Conservation (phyloP, 1,140 invertebrate genomes). For the Papilio polyxenes region DNA sequence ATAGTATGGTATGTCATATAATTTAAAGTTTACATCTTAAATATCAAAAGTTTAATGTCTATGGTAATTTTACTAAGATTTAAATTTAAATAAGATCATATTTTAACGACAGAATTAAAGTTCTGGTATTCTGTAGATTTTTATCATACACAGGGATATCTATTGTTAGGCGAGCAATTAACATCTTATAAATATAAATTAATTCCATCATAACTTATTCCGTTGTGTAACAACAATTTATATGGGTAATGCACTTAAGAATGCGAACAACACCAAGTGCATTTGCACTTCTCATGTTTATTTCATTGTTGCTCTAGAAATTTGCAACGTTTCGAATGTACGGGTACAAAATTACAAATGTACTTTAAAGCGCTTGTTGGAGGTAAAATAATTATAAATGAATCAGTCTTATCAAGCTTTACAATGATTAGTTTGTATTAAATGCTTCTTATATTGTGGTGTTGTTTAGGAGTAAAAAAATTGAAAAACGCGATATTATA, state of each 20-base stretch:
- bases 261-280: constrained; percentile 3
- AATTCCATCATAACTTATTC: neutral
- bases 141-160: neutral
- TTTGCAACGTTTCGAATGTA: constrained; percentile 8
- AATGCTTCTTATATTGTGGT: no score
- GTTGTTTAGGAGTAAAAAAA: neutral
- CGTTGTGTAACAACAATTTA: constrained; percentile 7
- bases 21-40: no score
- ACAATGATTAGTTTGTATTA: neutral
- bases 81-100: no score
- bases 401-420: neutral
- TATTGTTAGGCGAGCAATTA: neutral
- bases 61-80: no score
- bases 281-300: constrained; percentile 29
- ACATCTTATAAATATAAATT: neutral
- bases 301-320: constrained; percentile 29
- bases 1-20: no score
- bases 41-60: no score
- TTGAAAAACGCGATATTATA: neutral
- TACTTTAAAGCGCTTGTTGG: neutral
- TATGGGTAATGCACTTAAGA: constrained; percentile 23
- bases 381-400: neutral
- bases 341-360: neutral
- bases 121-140: neutral
- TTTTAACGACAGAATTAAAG: no score